These are phyloP conservation scores for Amphimallon solstitiale DNA, from an alignment of 2,888 invertebrate species.

Conservation along the genomic window DNA sequence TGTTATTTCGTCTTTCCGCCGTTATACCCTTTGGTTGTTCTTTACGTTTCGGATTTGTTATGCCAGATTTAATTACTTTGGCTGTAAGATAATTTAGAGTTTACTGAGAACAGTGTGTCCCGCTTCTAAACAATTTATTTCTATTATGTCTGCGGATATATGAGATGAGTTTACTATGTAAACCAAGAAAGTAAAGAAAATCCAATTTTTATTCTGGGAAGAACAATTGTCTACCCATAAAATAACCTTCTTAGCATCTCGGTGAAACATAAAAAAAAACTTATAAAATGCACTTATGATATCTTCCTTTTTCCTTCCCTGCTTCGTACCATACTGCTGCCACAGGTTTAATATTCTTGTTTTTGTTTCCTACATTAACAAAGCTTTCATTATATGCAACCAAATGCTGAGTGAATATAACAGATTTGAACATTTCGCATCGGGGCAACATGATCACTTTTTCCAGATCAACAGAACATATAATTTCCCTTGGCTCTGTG, in stretches of 20 bases:
- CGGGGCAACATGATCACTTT: slow-evolving; percentile 21
- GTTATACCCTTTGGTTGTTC: too few species aligned
- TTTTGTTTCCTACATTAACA: slow-evolving; percentile 12
- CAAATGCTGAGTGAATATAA: not conserved
- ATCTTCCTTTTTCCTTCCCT: not conserved
- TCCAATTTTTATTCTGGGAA: slow-evolving; percentile 31
- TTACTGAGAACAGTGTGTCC: too few species aligned
- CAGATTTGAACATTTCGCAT: slow-evolving; percentile 10
- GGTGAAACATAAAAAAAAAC: not conserved
- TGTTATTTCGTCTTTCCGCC: too few species aligned
- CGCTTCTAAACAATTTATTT: slow-evolving; percentile 47
- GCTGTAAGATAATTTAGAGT: too few species aligned
- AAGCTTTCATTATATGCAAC: slow-evolving; percentile 15
- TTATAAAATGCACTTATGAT: not conserved
- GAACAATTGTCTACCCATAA: not conserved
- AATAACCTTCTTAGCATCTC: not conserved
- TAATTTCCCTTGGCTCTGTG: too few species aligned
- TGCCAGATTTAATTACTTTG: too few species aligned
- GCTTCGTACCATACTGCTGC: not conserved
- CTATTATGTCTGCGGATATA: slow-evolving; percentile 24
- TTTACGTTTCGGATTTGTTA: too few species aligned
- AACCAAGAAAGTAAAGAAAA: slow-evolving; percentile 39
- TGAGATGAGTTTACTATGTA: slow-evolving; percentile 39
- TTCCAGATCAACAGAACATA: too few species aligned
- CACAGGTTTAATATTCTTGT: not conserved